Evolutionary conservation across 1,140 invertebrate species (phyloP).

Genomic region (Laupala kohalensis): DNA sequence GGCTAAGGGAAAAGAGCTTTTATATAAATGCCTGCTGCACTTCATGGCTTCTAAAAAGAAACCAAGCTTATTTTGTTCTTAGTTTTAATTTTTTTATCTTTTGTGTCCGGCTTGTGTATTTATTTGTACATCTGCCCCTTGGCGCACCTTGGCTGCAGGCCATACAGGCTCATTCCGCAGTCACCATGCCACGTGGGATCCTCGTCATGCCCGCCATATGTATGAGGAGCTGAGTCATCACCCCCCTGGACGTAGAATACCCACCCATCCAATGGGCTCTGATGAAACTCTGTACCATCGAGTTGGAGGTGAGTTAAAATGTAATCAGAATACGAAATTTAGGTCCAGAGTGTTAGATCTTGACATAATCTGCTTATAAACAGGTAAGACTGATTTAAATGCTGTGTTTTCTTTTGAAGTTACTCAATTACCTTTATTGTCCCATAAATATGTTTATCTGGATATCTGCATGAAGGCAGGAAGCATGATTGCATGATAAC

Average conservation of each 20-base stretch:
- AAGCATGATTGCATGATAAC: background rate
- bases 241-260: constrained; percentile 34
- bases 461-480: background rate
- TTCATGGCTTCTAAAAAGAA: background rate
- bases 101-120: constrained; percentile 18
- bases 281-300: constrained; percentile 38
- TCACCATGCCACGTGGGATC: constrained; percentile 77
- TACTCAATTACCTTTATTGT: background rate
- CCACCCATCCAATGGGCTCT: constrained; percentile 38
- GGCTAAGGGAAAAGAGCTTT: background rate
- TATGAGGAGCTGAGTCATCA: constrained; percentile 67
- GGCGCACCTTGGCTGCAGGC: constrained; percentile 30
- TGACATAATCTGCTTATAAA: background rate
- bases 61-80: background rate
- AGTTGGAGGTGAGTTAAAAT: constrained; percentile 8
- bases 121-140: constrained; percentile 23
- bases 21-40: background rate
- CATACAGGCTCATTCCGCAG: constrained; percentile 37
- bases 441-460: background rate
- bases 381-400: background rate
- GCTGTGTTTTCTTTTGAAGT: background rate
- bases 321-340: background rate
- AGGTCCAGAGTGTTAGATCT: background rate
- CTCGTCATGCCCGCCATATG: constrained; percentile 52
- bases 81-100: constrained; percentile 5